Percentiles rank a stretch among this genome's conserved stretches.
Evolutionary conservation across 1,140 invertebrate species (phyloP).

Genomic region (Drosophila lowei): DNA sequence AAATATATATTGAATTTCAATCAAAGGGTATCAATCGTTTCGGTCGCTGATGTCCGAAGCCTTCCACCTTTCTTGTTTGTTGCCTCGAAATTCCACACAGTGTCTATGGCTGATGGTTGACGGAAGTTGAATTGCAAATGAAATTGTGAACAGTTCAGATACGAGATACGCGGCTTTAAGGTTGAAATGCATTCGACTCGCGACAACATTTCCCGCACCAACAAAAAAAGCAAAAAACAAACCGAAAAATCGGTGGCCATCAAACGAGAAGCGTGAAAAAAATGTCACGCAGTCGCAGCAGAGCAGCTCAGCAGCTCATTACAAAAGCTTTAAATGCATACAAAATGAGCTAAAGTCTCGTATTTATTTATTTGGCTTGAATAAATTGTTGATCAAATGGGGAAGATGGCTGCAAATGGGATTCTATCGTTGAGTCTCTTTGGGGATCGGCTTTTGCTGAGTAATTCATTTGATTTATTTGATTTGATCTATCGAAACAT

Average conservation of each 20-base stretch:
- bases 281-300: slow-evolving; percentile 11
- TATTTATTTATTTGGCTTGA: slow-evolving; percentile 58
- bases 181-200: slow-evolving; percentile 59
- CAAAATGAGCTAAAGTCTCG: slow-evolving; percentile 57
- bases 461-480: too few species aligned
- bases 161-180: slow-evolving; percentile 40
- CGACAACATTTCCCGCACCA: slow-evolving; percentile 26
- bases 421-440: neutral
- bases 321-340: slow-evolving; percentile 77
- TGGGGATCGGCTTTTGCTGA: too few species aligned
- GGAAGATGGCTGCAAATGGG: slow-evolving; percentile 14
- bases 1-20: neutral
- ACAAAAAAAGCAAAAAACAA: too few species aligned
- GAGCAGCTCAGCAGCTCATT: slow-evolving; percentile 57
- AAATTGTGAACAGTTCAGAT: slow-evolving; percentile 61
- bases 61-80: neutral
- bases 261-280: slow-evolving; percentile 46
- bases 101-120: slow-evolving; percentile 39
- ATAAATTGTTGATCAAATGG: slow-evolving; percentile 59
- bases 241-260: slow-evolving; percentile 36
- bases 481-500: too few species aligned
- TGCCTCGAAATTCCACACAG: slow-evolving; percentile 57
- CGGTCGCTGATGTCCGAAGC: too few species aligned
- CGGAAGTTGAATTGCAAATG: slow-evolving; percentile 80
- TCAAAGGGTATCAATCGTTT: neutral